Evolutionary conservation across 2,888 invertebrate genomes (phyloP).

Genomic region (Lycia hirtaria): DNA sequence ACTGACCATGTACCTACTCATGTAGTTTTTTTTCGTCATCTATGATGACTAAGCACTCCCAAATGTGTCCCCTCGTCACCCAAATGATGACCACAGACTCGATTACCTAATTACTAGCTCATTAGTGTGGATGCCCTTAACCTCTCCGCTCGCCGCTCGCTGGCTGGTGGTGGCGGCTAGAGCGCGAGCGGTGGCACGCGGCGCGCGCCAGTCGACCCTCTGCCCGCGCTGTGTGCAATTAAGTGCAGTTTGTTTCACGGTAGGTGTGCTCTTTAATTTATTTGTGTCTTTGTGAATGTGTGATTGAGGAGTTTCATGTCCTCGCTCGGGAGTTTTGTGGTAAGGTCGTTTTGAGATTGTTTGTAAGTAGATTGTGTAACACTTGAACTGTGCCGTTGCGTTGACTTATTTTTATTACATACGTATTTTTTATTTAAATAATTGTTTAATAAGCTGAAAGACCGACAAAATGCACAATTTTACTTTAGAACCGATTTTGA

Average conservation of each 20-base stretch:
- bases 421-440: no score
- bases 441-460: no score
- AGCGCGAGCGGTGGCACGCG: constrained; percentile 15
- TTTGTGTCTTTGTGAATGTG: neutral
- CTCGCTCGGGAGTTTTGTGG: neutral
- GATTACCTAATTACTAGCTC: constrained; percentile 2
- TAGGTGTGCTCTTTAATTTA: constrained; percentile 17
- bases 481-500: no score
- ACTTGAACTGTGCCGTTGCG: no score
- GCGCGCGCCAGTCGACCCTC: constrained; percentile 23
- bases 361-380: neutral
- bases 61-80: constrained; percentile 3
- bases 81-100: constrained; percentile 1
- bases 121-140: constrained; percentile 17
- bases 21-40: neutral
- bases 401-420: no score
- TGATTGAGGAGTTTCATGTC: neutral
- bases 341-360: neutral
- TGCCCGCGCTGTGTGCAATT: constrained; percentile 20
- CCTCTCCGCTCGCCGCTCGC: constrained; percentile 2
- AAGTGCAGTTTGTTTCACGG: constrained; percentile 24
- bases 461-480: no score
- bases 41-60: neutral
- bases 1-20: neutral
- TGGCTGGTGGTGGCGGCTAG: constrained; percentile 19